phyloP scores from a whole-genome alignment of 2,797 vertebrate genomes.

The Oceanodroma leucorhoa region DNA sequence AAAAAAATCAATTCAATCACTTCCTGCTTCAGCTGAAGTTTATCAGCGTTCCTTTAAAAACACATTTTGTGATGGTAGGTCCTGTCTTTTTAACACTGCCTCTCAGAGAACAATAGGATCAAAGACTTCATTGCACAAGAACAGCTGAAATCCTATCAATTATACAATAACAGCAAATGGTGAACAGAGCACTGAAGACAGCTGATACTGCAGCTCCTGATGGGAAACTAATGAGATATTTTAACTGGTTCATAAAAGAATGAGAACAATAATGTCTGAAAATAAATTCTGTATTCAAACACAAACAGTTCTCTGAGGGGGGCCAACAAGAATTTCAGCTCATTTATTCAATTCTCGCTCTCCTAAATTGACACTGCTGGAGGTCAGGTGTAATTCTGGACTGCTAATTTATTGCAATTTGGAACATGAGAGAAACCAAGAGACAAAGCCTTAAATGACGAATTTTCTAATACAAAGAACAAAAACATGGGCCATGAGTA shows the following conservation, averaged over 20 bases:
- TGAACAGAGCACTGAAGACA: not conserved
- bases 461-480: not conserved
- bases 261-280: not conserved
- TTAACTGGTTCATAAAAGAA: not conserved
- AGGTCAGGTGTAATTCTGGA: not conserved
- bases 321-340: not conserved
- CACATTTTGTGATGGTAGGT: not conserved
- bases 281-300: not conserved
- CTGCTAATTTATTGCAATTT: not conserved
- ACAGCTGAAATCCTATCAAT: not conserved
- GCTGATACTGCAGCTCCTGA: not conserved
- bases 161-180: not conserved
- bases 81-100: not conserved
- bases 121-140: not conserved
- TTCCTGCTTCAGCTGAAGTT: not conserved
- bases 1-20: not conserved
- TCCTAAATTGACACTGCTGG: not conserved
- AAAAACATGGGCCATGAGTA: not conserved
- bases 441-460: not conserved
- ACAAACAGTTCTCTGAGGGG: not conserved
- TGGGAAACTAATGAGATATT: not conserved
- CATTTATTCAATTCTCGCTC: not conserved
- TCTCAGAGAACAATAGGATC: not conserved
- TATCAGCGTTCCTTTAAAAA: conserved; percentile 3
- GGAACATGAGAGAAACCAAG: not conserved